phyloP scores from a whole-genome alignment of 2,888 invertebrate genomes.

The Chelonus formosanus region DNA sequence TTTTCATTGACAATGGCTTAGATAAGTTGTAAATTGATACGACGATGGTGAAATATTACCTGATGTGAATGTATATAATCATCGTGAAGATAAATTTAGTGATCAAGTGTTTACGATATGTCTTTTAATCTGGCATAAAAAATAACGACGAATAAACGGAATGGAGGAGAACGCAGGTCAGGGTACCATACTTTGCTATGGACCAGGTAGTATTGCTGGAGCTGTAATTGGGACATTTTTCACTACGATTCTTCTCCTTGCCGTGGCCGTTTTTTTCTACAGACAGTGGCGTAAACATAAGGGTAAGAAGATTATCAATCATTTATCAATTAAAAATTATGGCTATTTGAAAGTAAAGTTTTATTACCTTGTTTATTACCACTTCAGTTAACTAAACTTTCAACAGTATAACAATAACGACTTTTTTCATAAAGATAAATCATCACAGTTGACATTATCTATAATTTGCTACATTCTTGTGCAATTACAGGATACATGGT shows the following conservation, averaged over 20 bases:
- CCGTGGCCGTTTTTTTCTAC: slow-evolving; percentile 69
- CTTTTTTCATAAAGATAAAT: background rate
- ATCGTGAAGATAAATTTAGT: slow-evolving; percentile 18
- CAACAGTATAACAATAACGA: background rate
- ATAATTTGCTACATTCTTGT: background rate
- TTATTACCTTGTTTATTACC: background rate
- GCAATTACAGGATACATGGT: too few species aligned
- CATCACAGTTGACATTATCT: too few species aligned
- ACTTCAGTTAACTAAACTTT: too few species aligned
- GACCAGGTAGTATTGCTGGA: slow-evolving; percentile 76
- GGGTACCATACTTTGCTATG: slow-evolving; percentile 69
- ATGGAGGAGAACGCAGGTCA: slow-evolving; percentile 51
- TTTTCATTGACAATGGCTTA: slow-evolving; percentile 1
- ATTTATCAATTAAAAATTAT: background rate
- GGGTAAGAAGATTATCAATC: slow-evolving; percentile 48
- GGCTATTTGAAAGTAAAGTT: background rate
- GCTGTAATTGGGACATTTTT: slow-evolving; percentile 78
- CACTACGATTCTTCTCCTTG: slow-evolving; percentile 71
- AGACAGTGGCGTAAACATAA: slow-evolving; percentile 72
- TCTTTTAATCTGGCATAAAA: slow-evolving; percentile 15
- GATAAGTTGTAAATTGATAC: slow-evolving; percentile 4
- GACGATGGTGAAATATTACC: slow-evolving; percentile 2
- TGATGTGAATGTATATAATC: slow-evolving; percentile 2
- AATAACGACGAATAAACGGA: slow-evolving; percentile 23
- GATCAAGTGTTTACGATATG: slow-evolving; percentile 18